phyloP scores from a whole-genome alignment of 2,797 vertebrate genomes.

The Takifugu rubripes region DNA sequence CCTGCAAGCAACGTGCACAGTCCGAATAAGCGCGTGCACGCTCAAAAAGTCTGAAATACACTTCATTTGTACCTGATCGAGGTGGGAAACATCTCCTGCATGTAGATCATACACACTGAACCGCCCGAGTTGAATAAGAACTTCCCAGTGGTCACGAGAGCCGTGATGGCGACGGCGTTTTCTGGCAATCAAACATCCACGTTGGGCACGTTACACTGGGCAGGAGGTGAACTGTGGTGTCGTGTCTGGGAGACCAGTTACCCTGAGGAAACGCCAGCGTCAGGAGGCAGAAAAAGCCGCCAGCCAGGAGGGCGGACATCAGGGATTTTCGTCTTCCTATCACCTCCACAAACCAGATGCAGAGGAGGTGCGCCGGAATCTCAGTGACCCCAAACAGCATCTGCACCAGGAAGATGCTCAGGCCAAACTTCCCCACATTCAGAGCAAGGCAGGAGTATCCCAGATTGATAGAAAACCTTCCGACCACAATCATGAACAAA shows the following conservation, averaged over 20 bases:
- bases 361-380: constrained; percentile 67
- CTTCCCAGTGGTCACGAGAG: constrained; percentile 74
- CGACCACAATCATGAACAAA: neutral
- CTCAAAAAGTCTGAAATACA: neutral
- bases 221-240: constrained; percentile 12
- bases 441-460: constrained; percentile 75
- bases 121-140: constrained; percentile 60
- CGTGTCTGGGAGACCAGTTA: constrained; percentile 65
- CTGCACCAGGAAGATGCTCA: constrained; percentile 84
- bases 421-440: constrained; percentile 79
- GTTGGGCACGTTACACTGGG: too few species aligned
- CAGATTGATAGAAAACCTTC: constrained; percentile 79
- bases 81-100: constrained; percentile 82
- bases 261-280: constrained; percentile 76
- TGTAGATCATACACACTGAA: constrained; percentile 73
- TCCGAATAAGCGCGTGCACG: too few species aligned
- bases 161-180: constrained; percentile 45
- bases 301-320: constrained; percentile 56
- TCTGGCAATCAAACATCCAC: constrained; percentile 50
- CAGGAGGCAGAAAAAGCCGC: constrained; percentile 70
- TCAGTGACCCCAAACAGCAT: constrained; percentile 80
- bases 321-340: constrained; percentile 74
- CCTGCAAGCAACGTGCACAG: constrained; percentile 45
- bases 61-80: constrained; percentile 69
- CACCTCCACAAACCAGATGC: constrained; percentile 71